phyloP scores from a whole-genome alignment of 2,888 invertebrate species.

The Aethes cnicana region DNA sequence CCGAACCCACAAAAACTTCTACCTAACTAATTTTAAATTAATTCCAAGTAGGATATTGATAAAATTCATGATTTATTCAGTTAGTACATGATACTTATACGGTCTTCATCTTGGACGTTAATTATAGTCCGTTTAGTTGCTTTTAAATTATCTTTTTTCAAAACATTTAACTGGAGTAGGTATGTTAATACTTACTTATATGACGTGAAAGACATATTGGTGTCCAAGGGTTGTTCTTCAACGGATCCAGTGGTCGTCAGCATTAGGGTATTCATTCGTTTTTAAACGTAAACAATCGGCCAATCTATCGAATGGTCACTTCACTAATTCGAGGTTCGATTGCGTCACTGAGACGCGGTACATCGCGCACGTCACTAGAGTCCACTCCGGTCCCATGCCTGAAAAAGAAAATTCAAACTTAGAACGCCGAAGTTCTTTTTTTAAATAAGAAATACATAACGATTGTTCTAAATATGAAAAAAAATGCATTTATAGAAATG shows the following conservation, averaged over 20 bases:
- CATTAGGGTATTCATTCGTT: conserved; percentile 78
- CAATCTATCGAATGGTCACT: conserved; percentile 50
- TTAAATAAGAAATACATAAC: too few species aligned
- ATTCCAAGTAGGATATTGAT: too few species aligned
- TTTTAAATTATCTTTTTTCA: too few species aligned
- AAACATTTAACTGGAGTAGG: not conserved
- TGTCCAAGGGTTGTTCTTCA: conserved; percentile 73
- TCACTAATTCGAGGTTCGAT: conserved; percentile 58
- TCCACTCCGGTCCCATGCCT: conserved; percentile 50
- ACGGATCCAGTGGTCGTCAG: conserved; percentile 70
- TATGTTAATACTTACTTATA: conserved; percentile 73
- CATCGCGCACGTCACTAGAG: conserved; percentile 59
- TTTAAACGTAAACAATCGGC: conserved; percentile 39
- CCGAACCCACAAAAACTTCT: too few species aligned
- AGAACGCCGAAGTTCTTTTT: too few species aligned
- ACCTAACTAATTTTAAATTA: too few species aligned
- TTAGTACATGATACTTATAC: too few species aligned
- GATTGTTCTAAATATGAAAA: too few species aligned
- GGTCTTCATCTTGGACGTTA: too few species aligned
- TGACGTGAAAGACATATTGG: conserved; percentile 75
- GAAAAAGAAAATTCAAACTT: conserved; percentile 44
- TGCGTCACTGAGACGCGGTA: conserved; percentile 61
- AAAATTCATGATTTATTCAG: too few species aligned
- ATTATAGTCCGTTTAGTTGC: too few species aligned
- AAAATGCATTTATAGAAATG: too few species aligned